These are phyloP conservation scores for Daphoenositta chrysoptera DNA, from an alignment of 2,113 vertebrate species.

Conservation along the genomic window DNA sequence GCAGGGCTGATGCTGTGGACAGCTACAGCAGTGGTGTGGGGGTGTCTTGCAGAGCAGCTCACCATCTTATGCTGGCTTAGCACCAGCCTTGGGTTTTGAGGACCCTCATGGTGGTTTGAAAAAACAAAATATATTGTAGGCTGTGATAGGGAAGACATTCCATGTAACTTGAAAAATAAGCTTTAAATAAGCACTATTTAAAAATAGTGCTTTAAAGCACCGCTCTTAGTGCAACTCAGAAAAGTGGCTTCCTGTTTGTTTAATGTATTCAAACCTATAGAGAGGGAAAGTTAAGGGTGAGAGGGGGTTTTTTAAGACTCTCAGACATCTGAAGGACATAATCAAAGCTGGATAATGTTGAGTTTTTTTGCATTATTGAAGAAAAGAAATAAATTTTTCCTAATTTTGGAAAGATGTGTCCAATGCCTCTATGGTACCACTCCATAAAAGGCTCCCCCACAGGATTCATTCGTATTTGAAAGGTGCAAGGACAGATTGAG, in stretches of 20 bases:
- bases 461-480: neutral
- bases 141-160: neutral
- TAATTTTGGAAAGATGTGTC: neutral
- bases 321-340: neutral
- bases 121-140: neutral
- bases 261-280: neutral
- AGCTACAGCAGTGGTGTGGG: neutral
- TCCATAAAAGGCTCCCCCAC: neutral
- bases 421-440: neutral
- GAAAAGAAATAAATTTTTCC: neutral
- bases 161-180: neutral
- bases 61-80: rapidly evolving
- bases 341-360: neutral
- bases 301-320: neutral
- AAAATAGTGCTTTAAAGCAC: too few species aligned
- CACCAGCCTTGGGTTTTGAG: neutral
- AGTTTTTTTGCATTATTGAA: neutral
- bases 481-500: neutral
- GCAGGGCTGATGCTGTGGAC: neutral
- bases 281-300: neutral
- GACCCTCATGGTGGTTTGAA: neutral
- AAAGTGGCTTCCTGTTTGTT: neutral
- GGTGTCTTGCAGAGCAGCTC: neutral
- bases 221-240: neutral
- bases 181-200: too few species aligned